These are phyloP conservation scores for Agapostemon virescens DNA, from an alignment of 2,888 invertebrate species.

Conservation along the genomic window DNA sequence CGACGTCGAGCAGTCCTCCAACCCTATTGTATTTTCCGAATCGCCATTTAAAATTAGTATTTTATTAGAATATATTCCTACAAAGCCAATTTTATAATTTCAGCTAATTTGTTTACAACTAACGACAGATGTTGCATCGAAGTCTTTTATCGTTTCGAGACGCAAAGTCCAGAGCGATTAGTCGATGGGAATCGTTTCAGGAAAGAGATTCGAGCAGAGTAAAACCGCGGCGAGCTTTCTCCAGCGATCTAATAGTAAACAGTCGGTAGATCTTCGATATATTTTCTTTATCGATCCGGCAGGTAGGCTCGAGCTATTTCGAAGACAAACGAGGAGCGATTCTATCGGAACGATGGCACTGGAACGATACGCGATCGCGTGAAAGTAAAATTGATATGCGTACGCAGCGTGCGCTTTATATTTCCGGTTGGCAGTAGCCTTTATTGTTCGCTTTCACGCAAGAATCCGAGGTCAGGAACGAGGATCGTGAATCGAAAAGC, in stretches of 20 bases:
- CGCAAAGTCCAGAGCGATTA: no score
- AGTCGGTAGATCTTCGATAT: background rate
- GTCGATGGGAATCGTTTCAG: background rate
- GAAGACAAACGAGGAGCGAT: background rate
- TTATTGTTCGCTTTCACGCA: slow-evolving; percentile 21
- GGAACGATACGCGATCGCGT: slow-evolving; percentile 18
- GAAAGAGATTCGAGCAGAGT: no score
- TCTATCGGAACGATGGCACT: background rate
- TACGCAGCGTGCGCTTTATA: slow-evolving; percentile 20
- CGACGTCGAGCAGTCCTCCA: no score
- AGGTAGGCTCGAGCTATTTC: background rate
- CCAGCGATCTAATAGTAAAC: background rate
- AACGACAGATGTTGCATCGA: no score
- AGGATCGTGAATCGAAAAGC: background rate
- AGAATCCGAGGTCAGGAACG: slow-evolving; percentile 35
- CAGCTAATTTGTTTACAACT: no score
- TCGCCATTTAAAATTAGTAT: no score
- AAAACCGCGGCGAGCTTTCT: background rate
- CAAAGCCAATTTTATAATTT: no score
- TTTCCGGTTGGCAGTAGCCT: slow-evolving; percentile 50
- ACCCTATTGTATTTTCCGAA: no score
- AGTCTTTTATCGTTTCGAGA: no score
- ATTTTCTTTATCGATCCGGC: background rate
- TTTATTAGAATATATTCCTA: no score
- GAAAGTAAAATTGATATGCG: slow-evolving; percentile 62